Percentiles rank a stretch among this genome's conserved stretches.
These are phyloP conservation scores for Australoheros facetus DNA, from an alignment of 2,797 vertebrate species.

Conservation along the genomic window DNA sequence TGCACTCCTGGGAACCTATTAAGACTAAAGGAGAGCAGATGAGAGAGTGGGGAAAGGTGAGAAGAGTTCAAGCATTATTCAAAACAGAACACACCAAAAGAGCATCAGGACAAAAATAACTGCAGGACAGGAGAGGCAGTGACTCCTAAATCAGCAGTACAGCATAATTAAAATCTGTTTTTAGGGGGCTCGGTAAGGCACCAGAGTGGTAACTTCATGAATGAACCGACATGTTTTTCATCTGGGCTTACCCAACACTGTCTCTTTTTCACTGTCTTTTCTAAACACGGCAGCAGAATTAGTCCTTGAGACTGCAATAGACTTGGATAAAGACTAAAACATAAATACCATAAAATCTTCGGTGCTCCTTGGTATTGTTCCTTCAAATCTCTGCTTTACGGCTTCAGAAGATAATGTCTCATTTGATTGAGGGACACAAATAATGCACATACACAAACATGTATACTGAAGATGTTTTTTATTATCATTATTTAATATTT, in stretches of 20 bases:
- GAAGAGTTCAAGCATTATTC: constrained; percentile 18
- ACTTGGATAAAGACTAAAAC: neutral
- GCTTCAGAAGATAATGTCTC: no score
- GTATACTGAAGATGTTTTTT: neutral
- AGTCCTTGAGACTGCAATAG: neutral
- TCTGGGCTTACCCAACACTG: neutral
- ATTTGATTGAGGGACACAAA: no score
- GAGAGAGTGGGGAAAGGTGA: neutral
- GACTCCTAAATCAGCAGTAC: constrained; percentile 28
- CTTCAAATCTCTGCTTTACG: neutral
- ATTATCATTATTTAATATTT: neutral
- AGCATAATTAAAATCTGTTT: constrained; percentile 41
- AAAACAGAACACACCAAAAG: constrained; percentile 20
- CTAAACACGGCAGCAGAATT: neutral
- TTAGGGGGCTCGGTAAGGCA: neutral
- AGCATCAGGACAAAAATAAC: constrained; percentile 46
- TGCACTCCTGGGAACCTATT: constrained; percentile 12
- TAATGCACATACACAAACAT: no score
- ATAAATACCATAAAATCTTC: neutral
- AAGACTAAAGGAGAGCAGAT: constrained; percentile 1
- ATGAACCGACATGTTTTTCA: neutral
- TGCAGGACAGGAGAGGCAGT: constrained; percentile 15
- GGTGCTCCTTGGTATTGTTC: neutral
- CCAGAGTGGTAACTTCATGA: constrained; percentile 9
- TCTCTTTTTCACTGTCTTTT: neutral